Percentiles rank a stretch among this genome's conserved stretches.
Conservation (phyloP, 2,797 vertebrate genomes). For the Nyctalus aviator region DNA sequence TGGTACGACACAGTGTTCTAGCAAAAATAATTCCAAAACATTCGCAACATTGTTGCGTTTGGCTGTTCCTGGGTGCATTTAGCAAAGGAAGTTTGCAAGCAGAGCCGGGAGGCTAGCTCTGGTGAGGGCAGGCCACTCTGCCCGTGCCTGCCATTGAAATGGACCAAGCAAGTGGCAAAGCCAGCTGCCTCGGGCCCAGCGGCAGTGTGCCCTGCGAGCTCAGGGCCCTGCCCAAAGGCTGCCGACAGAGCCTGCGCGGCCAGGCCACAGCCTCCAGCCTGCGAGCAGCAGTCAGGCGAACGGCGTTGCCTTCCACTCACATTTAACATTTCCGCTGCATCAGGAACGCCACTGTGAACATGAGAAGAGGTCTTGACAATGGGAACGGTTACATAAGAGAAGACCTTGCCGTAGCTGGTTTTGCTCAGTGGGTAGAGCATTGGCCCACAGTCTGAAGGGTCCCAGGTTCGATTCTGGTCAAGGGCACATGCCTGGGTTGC, state of each 20-base stretch:
- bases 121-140: background rate
- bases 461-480: background rate
- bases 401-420: background rate
- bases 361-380: background rate
- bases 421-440: background rate
- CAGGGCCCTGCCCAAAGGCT: background rate
- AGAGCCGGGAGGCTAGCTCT: background rate
- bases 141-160: background rate
- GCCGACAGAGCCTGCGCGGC: background rate
- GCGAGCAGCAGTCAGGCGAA: background rate
- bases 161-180: background rate
- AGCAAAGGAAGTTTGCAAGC: background rate
- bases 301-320: background rate
- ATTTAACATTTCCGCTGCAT: too few relatives aligned
- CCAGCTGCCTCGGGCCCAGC: background rate
- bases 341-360: background rate
- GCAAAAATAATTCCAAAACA: background rate
- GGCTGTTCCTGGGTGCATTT: background rate
- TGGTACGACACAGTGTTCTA: background rate
- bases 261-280: background rate
- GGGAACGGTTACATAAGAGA: background rate
- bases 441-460: background rate
- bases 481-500: background rate
- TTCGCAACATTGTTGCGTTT: background rate
- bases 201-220: rapidly evolving